Evolutionary conservation across 64 coral and sea anemone genomes (phyloP), one percentile per base, ranked within the genome.

Genomic region (Cladopsammia gracilis): DNA sequence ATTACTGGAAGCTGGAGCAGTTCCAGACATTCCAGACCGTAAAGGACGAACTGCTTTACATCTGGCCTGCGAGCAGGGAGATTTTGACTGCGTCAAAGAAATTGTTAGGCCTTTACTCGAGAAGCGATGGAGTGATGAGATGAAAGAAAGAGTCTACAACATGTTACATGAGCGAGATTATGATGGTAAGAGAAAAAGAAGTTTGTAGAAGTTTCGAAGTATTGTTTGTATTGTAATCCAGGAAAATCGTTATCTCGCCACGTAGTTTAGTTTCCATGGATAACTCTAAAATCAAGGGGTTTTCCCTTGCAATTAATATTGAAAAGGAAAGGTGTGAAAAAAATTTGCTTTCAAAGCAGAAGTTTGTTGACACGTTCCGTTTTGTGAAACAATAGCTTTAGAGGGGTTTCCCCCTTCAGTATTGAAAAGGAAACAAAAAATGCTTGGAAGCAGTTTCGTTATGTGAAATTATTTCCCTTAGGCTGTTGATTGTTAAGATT

Each of bases 31-130:
- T 34, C 70, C 74, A 4, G 91, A 93, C 51, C 80, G 91, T 34
- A 10, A 78, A 81, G 96, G 96, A 18, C 90, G 89, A 94, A 98
- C 88, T 43, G 79, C 96, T 13, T 86, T 98, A 9, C 96, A 98
- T 80, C 83, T 98, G 48, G 96, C 96, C 12, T 91, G 92, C 42
- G 96, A 98, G 46, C 59, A 71, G 25, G 92, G 92, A 19, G 92
- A 94, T 62, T 73, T 87, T 11, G 79, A 72, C 6, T 88, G 88
- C 44, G 68, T 94, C 20, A 50, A 94, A 42, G 88, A 90, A 88
- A 79, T 97, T 49, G 87, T 86, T 64, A 87, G 88, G 60, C 96
- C 92, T 1, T 59, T 95, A 34, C 44, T 71, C 7, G 81, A 95
- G 48, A 95, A 91, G 44, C 47, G 78, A n/a, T 95, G 89, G 87